Evolutionary conservation across 2,888 invertebrate species (phyloP).

Genomic region (Trissolcus brochymenae): DNA sequence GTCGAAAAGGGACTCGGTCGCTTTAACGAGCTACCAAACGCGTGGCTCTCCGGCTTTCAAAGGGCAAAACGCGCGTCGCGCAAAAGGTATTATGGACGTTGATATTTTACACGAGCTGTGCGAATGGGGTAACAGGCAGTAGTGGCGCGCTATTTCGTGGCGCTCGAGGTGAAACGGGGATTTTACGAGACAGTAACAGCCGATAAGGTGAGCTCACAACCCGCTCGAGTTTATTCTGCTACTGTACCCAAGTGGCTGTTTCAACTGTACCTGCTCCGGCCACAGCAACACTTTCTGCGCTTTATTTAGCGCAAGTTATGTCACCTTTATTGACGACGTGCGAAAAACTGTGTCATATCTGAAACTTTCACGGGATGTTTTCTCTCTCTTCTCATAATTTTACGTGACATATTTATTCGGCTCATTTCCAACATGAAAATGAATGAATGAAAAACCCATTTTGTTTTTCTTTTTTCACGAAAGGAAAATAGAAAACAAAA

Average conservation of each 20-base stretch:
- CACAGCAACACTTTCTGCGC: constrained; percentile 57
- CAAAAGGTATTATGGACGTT: constrained; percentile 59
- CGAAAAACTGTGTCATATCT: constrained; percentile 19
- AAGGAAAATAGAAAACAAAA: not conserved
- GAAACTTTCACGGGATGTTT: constrained; percentile 1
- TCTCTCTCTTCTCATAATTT: not conserved
- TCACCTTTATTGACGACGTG: constrained; percentile 53
- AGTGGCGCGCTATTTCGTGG: constrained; percentile 41
- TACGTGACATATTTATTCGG: not conserved
- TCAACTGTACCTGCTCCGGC: constrained; percentile 56
- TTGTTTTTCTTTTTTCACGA: not conserved
- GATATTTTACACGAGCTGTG: constrained; percentile 55
- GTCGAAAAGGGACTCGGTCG: constrained; percentile 60
- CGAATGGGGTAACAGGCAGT: constrained; percentile 60
- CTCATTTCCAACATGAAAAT: not conserved
- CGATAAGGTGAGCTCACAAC: constrained; percentile 76
- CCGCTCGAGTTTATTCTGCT: constrained; percentile 73
- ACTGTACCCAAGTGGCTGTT: constrained; percentile 76
- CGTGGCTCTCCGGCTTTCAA: constrained; percentile 15
- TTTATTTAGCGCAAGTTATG: constrained; percentile 69
- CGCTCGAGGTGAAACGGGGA: constrained; percentile 69
- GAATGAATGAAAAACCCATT: too few relatives aligned
- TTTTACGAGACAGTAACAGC: constrained; percentile 77
- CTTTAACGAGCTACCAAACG: constrained; percentile 58
- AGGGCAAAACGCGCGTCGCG: constrained; percentile 37